Base-by-base conservation (phyloP, 2,113 vertebrate species). In the Brachypteracias leptosomus region DNA sequence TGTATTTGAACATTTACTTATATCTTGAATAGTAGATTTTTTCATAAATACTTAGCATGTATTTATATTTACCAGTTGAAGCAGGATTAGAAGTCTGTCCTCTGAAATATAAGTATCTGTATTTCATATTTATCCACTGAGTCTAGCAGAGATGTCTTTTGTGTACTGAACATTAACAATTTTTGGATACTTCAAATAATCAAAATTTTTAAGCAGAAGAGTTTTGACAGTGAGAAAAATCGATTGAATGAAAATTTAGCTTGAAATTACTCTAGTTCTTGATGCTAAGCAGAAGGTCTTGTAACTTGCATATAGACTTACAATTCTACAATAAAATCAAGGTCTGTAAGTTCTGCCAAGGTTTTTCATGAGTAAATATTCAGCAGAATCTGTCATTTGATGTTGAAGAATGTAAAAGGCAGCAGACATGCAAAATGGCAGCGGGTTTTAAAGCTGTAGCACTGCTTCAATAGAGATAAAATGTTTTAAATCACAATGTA, bases 151-250 rank as follows among this genome's bases (percentile, higher is more conserved):
- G 35, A 31, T 73, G 44, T 28, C 4, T 77, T 61, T 65, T 92
- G 52, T 70, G 49, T 6, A 62, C 59, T 68, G 58, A 77, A 22
- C 77, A 28, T 18, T 47, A 96, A 42, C 31, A 76, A 21, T 61
- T 66, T 58, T 44, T 61, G 38, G 26, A 46, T 85, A 57, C 58
- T 78, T 89, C 67, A 85, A 87, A 67, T 88, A n/a, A 67, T 83
- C 42, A 54, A 59, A 20, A 46, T 66, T 93, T 93, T 79, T 89
- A 94, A 67, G 54, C 35, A 79, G 40, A 82, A 77, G 49, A 51
- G 47, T 90, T 87, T 62, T 74, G 47, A 92, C 70, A 85, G 25
- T 80, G 90, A 87, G 57, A 93, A 94, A 89, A 75, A 93, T 47
- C 15, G 73, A 79, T 57, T n/a, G 73, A 89, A 77, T 2, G 15